Evolutionary conservation across 2,797 vertebrate species (phyloP).

Genomic region (Neosilurus mollespiculum): DNA sequence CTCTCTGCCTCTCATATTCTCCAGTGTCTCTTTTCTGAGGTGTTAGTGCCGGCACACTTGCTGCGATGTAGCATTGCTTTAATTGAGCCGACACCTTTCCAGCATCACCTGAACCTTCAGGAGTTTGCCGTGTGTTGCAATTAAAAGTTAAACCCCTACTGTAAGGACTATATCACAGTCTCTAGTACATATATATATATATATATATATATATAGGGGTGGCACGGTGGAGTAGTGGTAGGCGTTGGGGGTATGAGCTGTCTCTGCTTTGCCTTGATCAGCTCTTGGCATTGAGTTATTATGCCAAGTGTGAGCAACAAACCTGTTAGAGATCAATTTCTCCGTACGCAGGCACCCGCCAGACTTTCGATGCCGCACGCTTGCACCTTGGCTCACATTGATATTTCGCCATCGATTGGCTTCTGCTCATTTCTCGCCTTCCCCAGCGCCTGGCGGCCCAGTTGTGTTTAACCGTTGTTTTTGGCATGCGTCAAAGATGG

Average conservation of each 20-base stretch:
- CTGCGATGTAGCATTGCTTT: slow-evolving; percentile 1
- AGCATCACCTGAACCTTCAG: slow-evolving; percentile 26
- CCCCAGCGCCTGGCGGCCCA: slow-evolving; percentile 62
- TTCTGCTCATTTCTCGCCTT: slow-evolving; percentile 43
- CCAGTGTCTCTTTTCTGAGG: background rate
- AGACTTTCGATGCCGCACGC: slow-evolving; percentile 8
- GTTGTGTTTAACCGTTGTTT: slow-evolving; percentile 79
- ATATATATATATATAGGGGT: background rate
- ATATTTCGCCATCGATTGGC: slow-evolving; percentile 57
- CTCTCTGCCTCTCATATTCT: background rate
- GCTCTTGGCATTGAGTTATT: background rate
- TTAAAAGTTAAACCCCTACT: background rate
- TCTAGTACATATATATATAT: background rate
- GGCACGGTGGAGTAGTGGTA: too few species aligned
- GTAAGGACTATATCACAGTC: background rate
- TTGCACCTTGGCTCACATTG: slow-evolving; percentile 37
- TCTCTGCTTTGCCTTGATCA: background rate
- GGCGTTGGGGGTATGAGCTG: too few species aligned
- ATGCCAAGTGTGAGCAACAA: background rate
- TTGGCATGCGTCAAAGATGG: slow-evolving; percentile 82
- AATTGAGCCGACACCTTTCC: slow-evolving; percentile 10
- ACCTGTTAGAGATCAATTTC: slow-evolving; percentile 17
- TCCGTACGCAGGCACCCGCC: background rate
- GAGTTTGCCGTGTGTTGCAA: slow-evolving; percentile 2
- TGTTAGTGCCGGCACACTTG: slow-evolving; percentile 11